These are phyloP conservation scores for Hiodon alosoides DNA, from an alignment of 2,113 vertebrate species.

Conservation along the genomic window DNA sequence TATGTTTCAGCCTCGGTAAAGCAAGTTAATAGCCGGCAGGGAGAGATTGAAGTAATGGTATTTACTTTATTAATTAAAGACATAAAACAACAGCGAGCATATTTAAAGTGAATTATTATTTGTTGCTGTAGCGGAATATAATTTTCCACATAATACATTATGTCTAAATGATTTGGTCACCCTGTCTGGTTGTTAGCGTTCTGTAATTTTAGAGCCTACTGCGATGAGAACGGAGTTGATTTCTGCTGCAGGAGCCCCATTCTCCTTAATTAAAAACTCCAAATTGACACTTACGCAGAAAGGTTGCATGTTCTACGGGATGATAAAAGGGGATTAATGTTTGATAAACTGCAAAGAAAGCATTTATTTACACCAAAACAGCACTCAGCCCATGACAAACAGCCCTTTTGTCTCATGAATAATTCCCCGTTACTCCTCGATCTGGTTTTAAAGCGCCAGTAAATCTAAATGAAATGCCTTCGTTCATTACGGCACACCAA, in stretches of 20 bases:
- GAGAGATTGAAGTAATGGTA: slow-evolving; percentile 16
- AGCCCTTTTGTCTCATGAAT: slow-evolving; percentile 64
- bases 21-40: neutral
- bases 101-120: slow-evolving; percentile 32
- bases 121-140: slow-evolving; percentile 33
- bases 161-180: slow-evolving; percentile 35
- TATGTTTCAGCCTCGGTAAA: neutral
- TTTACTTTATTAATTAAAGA: slow-evolving; percentile 15
- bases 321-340: slow-evolving; percentile 54
- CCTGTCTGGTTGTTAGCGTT: slow-evolving; percentile 34
- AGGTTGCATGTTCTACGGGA: slow-evolving; percentile 54
- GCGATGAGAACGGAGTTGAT: slow-evolving; percentile 45
- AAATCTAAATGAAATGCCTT: slow-evolving; percentile 69
- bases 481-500: slow-evolving; percentile 54
- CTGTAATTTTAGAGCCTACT: slow-evolving; percentile 33
- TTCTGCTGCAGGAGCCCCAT: slow-evolving; percentile 51
- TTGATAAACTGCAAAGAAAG: slow-evolving; percentile 65
- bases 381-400: slow-evolving; percentile 53
- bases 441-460: slow-evolving; percentile 66
- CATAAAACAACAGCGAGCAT: slow-evolving; percentile 20
- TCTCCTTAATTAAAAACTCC: slow-evolving; percentile 60
- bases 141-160: slow-evolving; percentile 36
- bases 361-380: slow-evolving; percentile 60
- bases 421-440: slow-evolving; percentile 67
- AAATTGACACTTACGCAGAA: slow-evolving; percentile 51